Evolutionary conservation across 1,140 invertebrate species (phyloP).

Genomic region (Pemphigus obesinymphae): DNA sequence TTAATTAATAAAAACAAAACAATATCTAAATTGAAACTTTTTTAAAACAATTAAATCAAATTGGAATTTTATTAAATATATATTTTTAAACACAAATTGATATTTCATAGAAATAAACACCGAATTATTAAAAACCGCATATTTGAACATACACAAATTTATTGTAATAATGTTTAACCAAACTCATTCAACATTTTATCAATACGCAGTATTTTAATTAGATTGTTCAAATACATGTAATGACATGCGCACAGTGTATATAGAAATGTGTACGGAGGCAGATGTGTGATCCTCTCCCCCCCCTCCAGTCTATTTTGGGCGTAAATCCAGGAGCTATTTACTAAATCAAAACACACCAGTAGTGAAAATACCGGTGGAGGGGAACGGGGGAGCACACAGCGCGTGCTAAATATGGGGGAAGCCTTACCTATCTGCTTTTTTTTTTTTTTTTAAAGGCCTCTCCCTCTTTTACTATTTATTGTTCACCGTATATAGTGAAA

Average conservation of each 20-base stretch:
- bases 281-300: background rate
- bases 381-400: background rate
- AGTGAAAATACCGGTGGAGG: background rate
- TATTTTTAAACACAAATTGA: background rate
- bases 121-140: background rate
- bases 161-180: too few relatives aligned
- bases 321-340: slow-evolving; percentile 22
- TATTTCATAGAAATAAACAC: background rate
- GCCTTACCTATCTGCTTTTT: slow-evolving; percentile 6
- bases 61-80: background rate
- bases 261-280: background rate
- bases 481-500: slow-evolving; percentile 29
- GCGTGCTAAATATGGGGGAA: slow-evolving; percentile 37
- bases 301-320: background rate
- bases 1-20: background rate
- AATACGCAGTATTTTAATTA: background rate
- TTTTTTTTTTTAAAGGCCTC: slow-evolving; percentile 12
- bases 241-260: background rate
- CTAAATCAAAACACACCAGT: slow-evolving; percentile 30
- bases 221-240: background rate
- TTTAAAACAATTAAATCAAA: background rate
- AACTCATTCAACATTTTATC: background rate
- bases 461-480: slow-evolving; percentile 22
- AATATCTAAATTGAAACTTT: background rate
- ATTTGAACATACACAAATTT: background rate